Evolutionary conservation across 2,113 vertebrate species (phyloP).

Genomic region (Neolamprologus sp.): DNA sequence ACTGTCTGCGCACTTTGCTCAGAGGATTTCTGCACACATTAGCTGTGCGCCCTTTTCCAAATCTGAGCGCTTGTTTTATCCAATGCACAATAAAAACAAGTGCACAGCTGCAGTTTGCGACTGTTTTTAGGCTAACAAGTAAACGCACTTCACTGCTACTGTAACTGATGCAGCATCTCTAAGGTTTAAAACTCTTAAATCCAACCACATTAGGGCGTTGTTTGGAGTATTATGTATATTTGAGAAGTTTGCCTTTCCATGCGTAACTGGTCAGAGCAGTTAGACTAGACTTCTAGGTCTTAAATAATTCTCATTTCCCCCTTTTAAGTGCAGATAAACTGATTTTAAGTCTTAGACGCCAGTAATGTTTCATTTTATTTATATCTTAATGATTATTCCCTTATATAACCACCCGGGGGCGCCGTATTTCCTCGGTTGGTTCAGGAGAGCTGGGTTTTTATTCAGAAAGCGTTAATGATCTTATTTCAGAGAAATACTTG

Average conservation of each 20-base stretch:
- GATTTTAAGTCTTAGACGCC: accelerated
- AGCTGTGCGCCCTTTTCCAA: not conserved
- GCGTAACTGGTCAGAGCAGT: not conserved
- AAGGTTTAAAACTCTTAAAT: not conserved
- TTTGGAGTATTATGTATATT: not conserved
- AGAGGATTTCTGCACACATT: not conserved
- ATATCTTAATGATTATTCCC: not conserved
- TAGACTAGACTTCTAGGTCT: not conserved
- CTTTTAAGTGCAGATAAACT: not conserved
- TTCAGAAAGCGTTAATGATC: not conserved
- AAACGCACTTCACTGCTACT: not conserved
- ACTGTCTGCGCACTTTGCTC: not conserved
- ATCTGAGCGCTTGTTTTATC: not conserved
- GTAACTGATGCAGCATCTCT: not conserved
- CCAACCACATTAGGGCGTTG: not conserved
- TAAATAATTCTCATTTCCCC: not conserved
- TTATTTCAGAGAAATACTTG: not conserved
- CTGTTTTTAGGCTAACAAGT: not conserved
- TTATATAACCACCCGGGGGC: not conserved
- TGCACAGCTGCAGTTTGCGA: not conserved
- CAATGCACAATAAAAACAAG: not conserved
- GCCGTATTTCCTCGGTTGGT: not conserved
- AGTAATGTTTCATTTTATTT: not conserved
- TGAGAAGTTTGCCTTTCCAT: not conserved
- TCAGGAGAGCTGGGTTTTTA: not conserved